Conservation (phyloP, 1,140 invertebrate species). For the Drosophila bocqueti region DNA sequence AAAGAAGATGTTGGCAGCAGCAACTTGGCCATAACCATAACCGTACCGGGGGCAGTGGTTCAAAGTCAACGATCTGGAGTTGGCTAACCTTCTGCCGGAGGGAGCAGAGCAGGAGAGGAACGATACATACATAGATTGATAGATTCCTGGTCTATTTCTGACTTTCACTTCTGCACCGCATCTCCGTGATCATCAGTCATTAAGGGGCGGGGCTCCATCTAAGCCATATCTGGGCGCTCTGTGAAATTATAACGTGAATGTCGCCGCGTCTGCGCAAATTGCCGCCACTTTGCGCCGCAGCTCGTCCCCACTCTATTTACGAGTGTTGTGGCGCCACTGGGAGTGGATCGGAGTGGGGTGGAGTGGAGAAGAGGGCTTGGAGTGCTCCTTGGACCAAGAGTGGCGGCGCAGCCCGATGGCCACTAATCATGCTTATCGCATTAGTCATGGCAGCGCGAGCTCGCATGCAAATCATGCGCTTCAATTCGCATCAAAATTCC, state of each 20-base stretch:
- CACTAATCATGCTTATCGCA: slow-evolving; percentile 84
- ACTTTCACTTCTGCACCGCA: slow-evolving; percentile 60
- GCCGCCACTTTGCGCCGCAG: slow-evolving; percentile 54
- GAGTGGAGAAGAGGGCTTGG: neutral
- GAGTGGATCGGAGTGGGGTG: slow-evolving; percentile 14
- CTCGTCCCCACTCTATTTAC: slow-evolving; percentile 49
- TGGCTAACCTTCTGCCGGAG: slow-evolving; percentile 24
- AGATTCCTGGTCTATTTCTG: slow-evolving; percentile 50
- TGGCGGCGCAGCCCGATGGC: slow-evolving; percentile 32
- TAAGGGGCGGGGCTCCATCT: slow-evolving; percentile 17
- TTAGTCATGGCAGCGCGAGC: slow-evolving; percentile 74
- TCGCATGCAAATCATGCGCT: slow-evolving; percentile 80
- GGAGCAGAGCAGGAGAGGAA: slow-evolving; percentile 1
- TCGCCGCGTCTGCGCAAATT: slow-evolving; percentile 69
- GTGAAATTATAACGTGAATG: slow-evolving; percentile 75
- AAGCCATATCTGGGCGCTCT: slow-evolving; percentile 19
- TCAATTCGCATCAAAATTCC: slow-evolving; percentile 81
- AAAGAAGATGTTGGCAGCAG: slow-evolving; percentile 39
- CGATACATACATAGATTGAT: slow-evolving; percentile 2
- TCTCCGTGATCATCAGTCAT: slow-evolving; percentile 40
- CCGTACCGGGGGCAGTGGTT: slow-evolving; percentile 37
- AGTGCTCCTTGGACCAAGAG: slow-evolving; percentile 9
- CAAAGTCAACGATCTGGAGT: slow-evolving; percentile 61
- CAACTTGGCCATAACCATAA: slow-evolving; percentile 38
- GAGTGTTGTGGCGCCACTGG: slow-evolving; percentile 62